Evolutionary conservation across 2,113 vertebrate species (phyloP), one percentile per base, ranked within the genome.

Genomic region (Oryzias celebensis): DNA sequence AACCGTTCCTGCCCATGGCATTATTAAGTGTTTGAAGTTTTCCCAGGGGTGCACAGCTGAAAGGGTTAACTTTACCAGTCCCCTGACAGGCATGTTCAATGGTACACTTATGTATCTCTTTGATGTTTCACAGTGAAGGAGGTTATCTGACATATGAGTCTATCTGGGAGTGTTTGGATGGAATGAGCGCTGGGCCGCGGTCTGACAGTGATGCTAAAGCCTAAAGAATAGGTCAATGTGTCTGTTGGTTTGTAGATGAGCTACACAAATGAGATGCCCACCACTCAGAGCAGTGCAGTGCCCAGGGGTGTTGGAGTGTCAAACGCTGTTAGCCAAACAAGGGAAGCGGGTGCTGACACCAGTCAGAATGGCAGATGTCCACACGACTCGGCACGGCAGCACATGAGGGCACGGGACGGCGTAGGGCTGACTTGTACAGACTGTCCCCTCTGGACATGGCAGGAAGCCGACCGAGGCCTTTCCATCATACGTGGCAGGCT

Each of bases 291-390:
- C 78, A 8, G 78, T 47, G 31, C 13, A 58, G 68, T 23, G 68
- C 86, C 83, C 50, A 3, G 61, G 78, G 88, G 75, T 75, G 69
- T 78, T 20, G 18, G 64, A 51, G 61, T 89, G 91, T 89, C 88
- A 85, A 62, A 77, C 75, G 75, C 65, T 68, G 62, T 89, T 89
- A 91, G 78, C 83, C 57, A 72, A 77, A 61, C 63, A 73, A 77
- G 86, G 57, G 52, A 62, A 83, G 86, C 65, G 60, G 71, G 68
- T 54, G 61, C 71, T 89, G 88, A 90, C 89, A 87, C 75, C 70
- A 87, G 85, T 91, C 89, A 88, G 89, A 90, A 87, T 89, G 88
- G 85, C 90, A 91, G 90, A 91, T 91, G 90, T 87, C 87, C 87
- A 90, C 86, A 70, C 77, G 80, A 88, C 78, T 77, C 75, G 83